Evolutionary conservation across 2,888 invertebrate genomes (phyloP).

Genomic region (Trimorus sp.): DNA sequence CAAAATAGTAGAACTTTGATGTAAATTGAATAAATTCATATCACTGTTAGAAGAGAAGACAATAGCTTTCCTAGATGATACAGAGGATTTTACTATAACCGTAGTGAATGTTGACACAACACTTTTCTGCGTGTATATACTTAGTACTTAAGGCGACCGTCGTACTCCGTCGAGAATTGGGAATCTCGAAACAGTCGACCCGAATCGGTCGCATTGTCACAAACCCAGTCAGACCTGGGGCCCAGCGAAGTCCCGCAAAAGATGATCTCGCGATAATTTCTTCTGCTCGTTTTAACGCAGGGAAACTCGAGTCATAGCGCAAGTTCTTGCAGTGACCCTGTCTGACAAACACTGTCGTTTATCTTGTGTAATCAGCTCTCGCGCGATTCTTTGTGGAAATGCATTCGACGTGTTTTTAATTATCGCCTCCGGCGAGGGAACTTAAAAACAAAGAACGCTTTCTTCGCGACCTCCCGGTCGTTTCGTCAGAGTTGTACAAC

Average conservation of each 20-base stretch:
- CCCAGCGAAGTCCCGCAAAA: too few relatives aligned
- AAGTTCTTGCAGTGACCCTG: conserved; percentile 9
- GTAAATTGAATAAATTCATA: too few relatives aligned
- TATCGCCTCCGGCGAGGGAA: conserved; percentile 4
- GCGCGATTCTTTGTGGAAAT: conserved; percentile 35
- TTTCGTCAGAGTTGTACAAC: too few relatives aligned
- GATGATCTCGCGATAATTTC: too few relatives aligned
- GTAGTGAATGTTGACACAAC: background rate
- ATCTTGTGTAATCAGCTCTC: conserved; percentile 46
- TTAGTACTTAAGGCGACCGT: conserved; percentile 12
- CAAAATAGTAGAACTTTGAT: too few relatives aligned
- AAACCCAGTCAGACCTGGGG: too few relatives aligned
- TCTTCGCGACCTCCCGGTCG: conserved; percentile 1
- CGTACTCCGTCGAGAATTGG: background rate
- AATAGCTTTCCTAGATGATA: too few relatives aligned
- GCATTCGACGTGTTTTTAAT: conserved; percentile 35
- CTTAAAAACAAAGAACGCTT: conserved; percentile 41
- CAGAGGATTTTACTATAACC: background rate
- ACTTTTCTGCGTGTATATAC: background rate
- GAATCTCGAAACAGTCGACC: background rate
- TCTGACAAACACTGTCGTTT: conserved; percentile 29
- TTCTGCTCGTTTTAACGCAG: too few relatives aligned
- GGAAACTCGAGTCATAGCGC: conserved; percentile 6
- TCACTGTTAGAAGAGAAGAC: too few relatives aligned
- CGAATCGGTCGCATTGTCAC: too few relatives aligned